Base-by-base conservation (phyloP, 1,140 invertebrate genomes). In the Eueides isabella region DNA sequence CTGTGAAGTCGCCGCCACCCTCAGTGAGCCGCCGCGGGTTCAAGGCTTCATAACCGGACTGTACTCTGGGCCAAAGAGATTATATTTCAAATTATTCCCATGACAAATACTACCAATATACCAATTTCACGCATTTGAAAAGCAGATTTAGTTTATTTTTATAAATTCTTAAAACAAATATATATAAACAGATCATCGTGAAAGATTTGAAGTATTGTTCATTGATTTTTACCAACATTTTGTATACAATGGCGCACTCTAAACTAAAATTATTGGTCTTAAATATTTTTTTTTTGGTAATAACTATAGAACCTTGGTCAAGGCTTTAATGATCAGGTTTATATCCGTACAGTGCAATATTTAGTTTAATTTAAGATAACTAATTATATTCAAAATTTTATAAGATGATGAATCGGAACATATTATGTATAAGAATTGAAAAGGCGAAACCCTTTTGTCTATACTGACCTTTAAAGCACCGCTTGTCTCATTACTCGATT, bases 1-100 rank as follows among this genome's bases (percentile, higher is more conserved):
- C 63, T 78, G 68, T 81, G 83, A 83, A 79, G 75, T 78, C 68
- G 74, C 80, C 81, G 77, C 73, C 48, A 41, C 67, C 76, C 23
- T 67, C 67, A 71, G 55, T 64, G 35, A 61, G 14, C 55, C 23
- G 61, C 61, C 67, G 64, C 33, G 68, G 67, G 68, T 77, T 79
- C 77, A 80, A 77, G 76, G 77, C 75, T 73, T 63, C 71, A 71
- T 76, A 72, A 76, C 74, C 74, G 74, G 70, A 69, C 71, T 48
- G 48, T 12, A 26, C 48, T 55, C 2, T 55, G 11, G 23, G 23
- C 19, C 2, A 55, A n/a, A 55, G 7, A 7, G 48, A n/a, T 26
- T 26, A 23, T 55, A 55, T 19, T 44, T 3, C 19, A 55, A 55
- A 26, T 9, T 26, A 4, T 55, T 55, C 48, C 48, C 48, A 26